Percentiles rank a stretch among this genome's conserved stretches.
These are phyloP conservation scores for Geotrupes spiniger DNA, from an alignment of 2,888 invertebrate species.

Conservation along the genomic window DNA sequence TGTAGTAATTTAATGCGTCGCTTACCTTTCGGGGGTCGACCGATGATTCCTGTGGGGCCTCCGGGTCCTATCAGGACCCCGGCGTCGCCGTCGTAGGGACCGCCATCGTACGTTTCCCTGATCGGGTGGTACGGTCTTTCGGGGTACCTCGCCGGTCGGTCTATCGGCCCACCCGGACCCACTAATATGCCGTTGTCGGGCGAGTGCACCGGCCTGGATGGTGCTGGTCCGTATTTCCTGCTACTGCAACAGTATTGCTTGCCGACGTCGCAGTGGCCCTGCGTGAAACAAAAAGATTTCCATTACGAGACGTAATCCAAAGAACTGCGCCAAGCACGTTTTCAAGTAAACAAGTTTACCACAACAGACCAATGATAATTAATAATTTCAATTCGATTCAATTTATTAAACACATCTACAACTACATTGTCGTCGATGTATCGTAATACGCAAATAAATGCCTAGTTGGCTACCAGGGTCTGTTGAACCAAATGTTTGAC, in stretches of 20 bases:
- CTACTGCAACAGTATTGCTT: slow-evolving; percentile 63
- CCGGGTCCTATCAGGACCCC: slow-evolving; percentile 51
- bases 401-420: too few relatives aligned
- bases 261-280: slow-evolving; percentile 63
- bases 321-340: too few relatives aligned
- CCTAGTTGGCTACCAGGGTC: too few relatives aligned
- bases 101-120: slow-evolving; percentile 18
- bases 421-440: too few relatives aligned
- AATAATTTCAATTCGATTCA: too few relatives aligned
- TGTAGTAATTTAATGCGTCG: too few relatives aligned
- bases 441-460: too few relatives aligned
- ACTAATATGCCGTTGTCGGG: slow-evolving; percentile 49
- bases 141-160: background rate
- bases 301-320: too few relatives aligned
- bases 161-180: slow-evolving; percentile 48
- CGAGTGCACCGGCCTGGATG: slow-evolving; percentile 44
- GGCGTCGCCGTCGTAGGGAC: slow-evolving; percentile 15
- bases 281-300: slow-evolving; percentile 36
- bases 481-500: too few relatives aligned
- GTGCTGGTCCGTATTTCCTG: slow-evolving; percentile 38
- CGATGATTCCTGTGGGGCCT: slow-evolving; percentile 56
- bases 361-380: too few relatives aligned
- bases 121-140: background rate
- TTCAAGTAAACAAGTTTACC: too few relatives aligned
- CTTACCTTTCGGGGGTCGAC: slow-evolving; percentile 37